Conservation (phyloP, 2,888 invertebrate species). For the Diaphora mendica region DNA sequence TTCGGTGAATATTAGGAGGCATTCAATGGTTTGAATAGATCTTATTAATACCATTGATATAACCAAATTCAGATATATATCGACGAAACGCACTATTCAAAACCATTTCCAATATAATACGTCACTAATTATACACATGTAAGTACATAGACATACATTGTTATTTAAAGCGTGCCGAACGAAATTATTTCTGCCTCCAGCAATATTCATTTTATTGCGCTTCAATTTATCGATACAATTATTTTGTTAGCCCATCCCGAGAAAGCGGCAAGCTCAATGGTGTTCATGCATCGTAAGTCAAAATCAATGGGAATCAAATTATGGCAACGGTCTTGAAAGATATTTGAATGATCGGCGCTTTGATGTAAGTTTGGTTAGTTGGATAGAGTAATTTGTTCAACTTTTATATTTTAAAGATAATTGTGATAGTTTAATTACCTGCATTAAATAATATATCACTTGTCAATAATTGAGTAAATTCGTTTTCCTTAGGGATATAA, state of each 20-base stretch:
- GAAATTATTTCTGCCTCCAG: conserved; percentile 22
- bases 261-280: conserved; percentile 36
- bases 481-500: no score
- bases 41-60: not conserved
- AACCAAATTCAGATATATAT: not conserved
- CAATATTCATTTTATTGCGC: conserved; percentile 19
- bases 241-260: conserved; percentile 25
- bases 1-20: no score
- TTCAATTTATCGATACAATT: conserved; percentile 46
- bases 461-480: no score
- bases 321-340: conserved; percentile 15
- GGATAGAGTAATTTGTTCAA: not conserved
- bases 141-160: conserved; percentile 4
- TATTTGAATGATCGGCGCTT: conserved; percentile 23
- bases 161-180: conserved; percentile 30
- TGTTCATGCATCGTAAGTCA: conserved; percentile 51
- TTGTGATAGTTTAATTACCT: not conserved
- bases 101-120: not conserved
- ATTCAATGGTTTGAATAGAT: not conserved
- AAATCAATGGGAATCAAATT: conserved; percentile 47
- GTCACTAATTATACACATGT: not conserved
- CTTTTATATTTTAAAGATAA: not conserved
- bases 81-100: not conserved
- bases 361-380: conserved; percentile 13
- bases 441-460: not conserved